A percentile compares a stretch with the other conserved stretches of the same genome.
These are phyloP conservation scores for Calephelis perditalis DNA, from an alignment of 2,888 invertebrate species.

Conservation along the genomic window DNA sequence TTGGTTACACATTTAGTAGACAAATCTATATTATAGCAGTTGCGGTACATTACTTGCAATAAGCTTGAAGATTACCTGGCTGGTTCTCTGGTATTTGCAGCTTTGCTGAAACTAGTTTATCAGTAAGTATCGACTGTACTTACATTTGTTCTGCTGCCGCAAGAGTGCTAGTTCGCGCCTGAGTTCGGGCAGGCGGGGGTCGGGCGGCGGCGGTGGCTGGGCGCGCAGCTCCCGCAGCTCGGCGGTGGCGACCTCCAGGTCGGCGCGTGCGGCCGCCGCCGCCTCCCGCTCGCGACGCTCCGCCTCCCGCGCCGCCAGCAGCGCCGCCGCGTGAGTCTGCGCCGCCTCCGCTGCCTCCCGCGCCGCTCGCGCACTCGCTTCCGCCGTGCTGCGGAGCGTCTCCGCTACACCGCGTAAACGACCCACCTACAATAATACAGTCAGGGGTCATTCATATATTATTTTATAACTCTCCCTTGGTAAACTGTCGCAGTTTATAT, in stretches of 20 bases:
- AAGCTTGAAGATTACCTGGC: too few species aligned
- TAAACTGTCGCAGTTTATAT: too few species aligned
- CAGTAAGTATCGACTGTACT: constrained; percentile 29
- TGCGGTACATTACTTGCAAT: too few species aligned
- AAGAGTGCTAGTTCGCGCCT: constrained; percentile 85
- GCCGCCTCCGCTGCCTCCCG: constrained; percentile 74
- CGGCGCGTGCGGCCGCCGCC: constrained; percentile 63
- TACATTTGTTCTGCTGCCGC: constrained; percentile 86
- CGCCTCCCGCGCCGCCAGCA: constrained; percentile 66
- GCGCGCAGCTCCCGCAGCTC: constrained; percentile 81
- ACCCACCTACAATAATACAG: constrained; percentile 51
- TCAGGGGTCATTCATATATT: too few species aligned
- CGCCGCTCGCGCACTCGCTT: constrained; percentile 75
- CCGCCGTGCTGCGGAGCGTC: constrained; percentile 68
- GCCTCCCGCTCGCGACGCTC: constrained; percentile 69
- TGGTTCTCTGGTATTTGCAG: too few species aligned
- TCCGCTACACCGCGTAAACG: constrained; percentile 75
- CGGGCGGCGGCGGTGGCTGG: constrained; percentile 82
- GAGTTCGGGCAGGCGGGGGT: constrained; percentile 86
- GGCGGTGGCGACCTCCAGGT: constrained; percentile 80
- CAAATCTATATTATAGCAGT: too few species aligned
- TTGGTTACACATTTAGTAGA: too few species aligned
- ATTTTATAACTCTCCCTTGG: too few species aligned
- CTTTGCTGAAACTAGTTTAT: too few species aligned
- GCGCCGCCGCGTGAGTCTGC: constrained; percentile 64